phyloP scores from a whole-genome alignment of 2,113 vertebrate genomes.

The Melanerpes aurifrons region DNA sequence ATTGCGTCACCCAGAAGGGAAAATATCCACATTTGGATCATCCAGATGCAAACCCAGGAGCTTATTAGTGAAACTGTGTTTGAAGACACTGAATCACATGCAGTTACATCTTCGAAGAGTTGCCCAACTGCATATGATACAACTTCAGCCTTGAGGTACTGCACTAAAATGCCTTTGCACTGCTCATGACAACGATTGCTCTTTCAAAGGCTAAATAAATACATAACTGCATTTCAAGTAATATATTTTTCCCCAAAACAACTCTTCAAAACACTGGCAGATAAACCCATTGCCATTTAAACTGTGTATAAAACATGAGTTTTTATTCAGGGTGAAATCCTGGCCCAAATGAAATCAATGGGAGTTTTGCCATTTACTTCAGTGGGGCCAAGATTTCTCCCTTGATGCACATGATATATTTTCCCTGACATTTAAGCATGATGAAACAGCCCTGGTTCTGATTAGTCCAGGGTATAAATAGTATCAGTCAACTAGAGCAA shows the following conservation, averaged over 20 bases:
- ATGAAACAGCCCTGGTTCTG: constrained; percentile 71
- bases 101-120: background rate
- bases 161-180: background rate
- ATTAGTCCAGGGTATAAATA: constrained; percentile 70
- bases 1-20: constrained; percentile 46
- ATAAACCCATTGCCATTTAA: constrained; percentile 49
- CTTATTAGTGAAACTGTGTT: constrained; percentile 5
- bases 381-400: constrained; percentile 67
- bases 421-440: constrained; percentile 69
- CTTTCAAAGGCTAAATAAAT: background rate
- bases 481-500: constrained; percentile 65
- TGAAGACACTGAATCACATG: constrained; percentile 12
- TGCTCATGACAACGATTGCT: background rate
- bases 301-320: constrained; percentile 33
- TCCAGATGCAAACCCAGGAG: constrained; percentile 45
- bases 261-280: background rate
- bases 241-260: background rate
- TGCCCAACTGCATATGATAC: background rate
- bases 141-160: background rate
- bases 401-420: constrained; percentile 72
- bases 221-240: background rate
- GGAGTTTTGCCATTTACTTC: constrained; percentile 70
- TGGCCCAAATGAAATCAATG: constrained; percentile 60
- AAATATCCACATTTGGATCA: constrained; percentile 57
- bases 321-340: constrained; percentile 68